A percentile compares a stretch with the other conserved stretches of the same genome.
Evolutionary conservation across 92 coral and sea anemone species (phyloP).

Genomic region (Paragorgia papillata): DNA sequence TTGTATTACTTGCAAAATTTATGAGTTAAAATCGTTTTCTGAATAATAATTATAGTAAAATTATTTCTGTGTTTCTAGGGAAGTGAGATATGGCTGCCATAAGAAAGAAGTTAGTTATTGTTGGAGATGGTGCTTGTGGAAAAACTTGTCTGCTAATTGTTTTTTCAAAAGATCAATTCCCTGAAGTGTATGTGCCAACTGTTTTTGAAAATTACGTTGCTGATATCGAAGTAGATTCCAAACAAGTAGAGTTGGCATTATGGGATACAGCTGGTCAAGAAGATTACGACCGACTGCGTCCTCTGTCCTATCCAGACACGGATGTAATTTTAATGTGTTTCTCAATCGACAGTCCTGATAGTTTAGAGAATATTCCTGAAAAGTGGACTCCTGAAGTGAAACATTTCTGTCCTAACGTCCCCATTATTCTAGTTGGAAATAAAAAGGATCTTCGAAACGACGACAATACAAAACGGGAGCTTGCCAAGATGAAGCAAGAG

Average conservation of each 20-base stretch:
- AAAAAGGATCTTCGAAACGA: slow-evolving; percentile 96
- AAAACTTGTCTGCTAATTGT: slow-evolving; percentile 96
- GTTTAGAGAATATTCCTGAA: slow-evolving; percentile 97
- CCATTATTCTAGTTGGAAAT: slow-evolving; percentile 96
- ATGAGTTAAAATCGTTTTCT: no score
- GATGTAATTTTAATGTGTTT: slow-evolving; percentile 97
- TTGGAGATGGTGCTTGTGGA: slow-evolving; percentile 99
- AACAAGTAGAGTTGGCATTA: slow-evolving; percentile 85
- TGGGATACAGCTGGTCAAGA: slow-evolving; percentile 99
- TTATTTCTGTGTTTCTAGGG: slow-evolving; percentile 30
- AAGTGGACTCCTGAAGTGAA: slow-evolving; percentile 99
- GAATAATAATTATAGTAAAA: no score
- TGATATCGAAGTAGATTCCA: slow-evolving; percentile 87
- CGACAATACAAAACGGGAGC: slow-evolving; percentile 89
- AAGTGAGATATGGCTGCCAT: slow-evolving; percentile 86
- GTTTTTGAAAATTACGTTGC: slow-evolving; percentile 96
- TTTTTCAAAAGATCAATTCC: slow-evolving; percentile 95
- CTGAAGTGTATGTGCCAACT: slow-evolving; percentile 96
- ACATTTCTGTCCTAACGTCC: slow-evolving; percentile 97
- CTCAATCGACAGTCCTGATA: slow-evolving; percentile 96
- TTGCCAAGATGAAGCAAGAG: slow-evolving; percentile 93
- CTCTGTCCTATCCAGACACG: slow-evolving; percentile 92
- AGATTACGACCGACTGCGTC: slow-evolving; percentile 94
- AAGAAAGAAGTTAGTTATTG: slow-evolving; percentile 89
- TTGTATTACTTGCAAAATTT: no score